Evolutionary conservation across 2,888 invertebrate genomes (phyloP).

Genomic region (Zygaena filipendulae): DNA sequence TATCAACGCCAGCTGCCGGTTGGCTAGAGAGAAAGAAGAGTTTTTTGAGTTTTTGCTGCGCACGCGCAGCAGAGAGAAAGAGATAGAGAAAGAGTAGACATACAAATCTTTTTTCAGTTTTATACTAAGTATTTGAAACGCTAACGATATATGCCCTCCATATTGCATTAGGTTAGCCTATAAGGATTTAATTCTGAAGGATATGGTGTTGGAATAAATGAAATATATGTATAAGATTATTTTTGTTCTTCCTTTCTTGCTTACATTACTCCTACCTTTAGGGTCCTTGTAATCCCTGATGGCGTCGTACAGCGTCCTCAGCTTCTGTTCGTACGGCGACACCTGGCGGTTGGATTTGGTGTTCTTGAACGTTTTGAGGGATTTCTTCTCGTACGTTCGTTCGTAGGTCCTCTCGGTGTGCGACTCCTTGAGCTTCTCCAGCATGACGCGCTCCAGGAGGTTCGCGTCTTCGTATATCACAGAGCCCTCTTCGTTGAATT

Average conservation of each 20-base stretch:
- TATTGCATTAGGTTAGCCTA: too few relatives aligned
- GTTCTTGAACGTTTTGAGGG: conserved; percentile 58
- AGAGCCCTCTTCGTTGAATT: conserved; percentile 95
- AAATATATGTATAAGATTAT: too few relatives aligned
- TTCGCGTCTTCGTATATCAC: conserved; percentile 96
- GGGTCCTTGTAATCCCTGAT: conserved; percentile 84
- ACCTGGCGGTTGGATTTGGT: conserved; percentile 52
- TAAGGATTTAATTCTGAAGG: too few relatives aligned
- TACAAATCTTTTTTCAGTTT: too few relatives aligned
- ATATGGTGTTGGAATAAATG: too few relatives aligned
- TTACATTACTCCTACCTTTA: conserved; percentile 54
- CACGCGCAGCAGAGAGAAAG: too few relatives aligned
- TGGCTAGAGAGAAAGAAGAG: conserved; percentile 63
- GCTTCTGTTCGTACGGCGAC: conserved; percentile 76
- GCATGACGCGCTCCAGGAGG: conserved; percentile 84
- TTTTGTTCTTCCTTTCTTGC: too few relatives aligned
- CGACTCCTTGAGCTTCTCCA: conserved; percentile 83
- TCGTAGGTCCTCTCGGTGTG: conserved; percentile 65
- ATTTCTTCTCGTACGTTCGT: conserved; percentile 62
- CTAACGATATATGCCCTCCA: too few relatives aligned
- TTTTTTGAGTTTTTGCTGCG: too few relatives aligned
- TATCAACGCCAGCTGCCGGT: conserved; percentile 90
- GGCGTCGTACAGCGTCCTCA: conserved; percentile 88
- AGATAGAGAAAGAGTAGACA: too few relatives aligned
- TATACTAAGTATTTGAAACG: too few relatives aligned